Evolutionary conservation across 2,113 vertebrate species (phyloP).

Genomic region (Syrmaticus mikado): DNA sequence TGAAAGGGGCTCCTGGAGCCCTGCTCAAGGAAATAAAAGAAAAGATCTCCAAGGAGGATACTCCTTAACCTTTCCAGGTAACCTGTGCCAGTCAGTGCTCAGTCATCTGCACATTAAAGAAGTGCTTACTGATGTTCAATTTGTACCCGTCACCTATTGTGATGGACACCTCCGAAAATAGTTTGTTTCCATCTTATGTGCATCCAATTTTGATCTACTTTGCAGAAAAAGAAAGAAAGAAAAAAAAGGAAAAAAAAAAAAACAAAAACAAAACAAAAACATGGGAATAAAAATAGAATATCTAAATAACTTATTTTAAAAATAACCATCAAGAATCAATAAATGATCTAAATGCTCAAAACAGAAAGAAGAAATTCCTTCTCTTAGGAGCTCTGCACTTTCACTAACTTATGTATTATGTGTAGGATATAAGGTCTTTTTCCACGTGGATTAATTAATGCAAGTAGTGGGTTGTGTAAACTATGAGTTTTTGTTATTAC

Average conservation of each 20-base stretch:
- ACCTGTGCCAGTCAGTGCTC: background rate
- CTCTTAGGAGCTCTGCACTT: background rate
- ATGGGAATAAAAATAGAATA: background rate
- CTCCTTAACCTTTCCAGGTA: background rate
- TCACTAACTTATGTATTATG: conserved; percentile 51
- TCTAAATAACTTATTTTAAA: background rate
- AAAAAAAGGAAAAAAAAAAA: background rate
- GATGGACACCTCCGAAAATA: background rate
- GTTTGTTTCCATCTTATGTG: background rate
- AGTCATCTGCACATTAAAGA: background rate
- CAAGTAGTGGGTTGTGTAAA: conserved; percentile 34
- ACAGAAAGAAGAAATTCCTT: background rate
- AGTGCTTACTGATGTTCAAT: background rate
- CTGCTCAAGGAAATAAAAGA: background rate
- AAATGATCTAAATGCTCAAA: conserved; percentile 25
- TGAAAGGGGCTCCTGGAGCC: background rate
- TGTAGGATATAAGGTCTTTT: background rate
- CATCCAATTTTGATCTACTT: background rate
- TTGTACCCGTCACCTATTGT: background rate
- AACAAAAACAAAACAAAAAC: background rate
- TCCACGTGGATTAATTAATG: conserved; percentile 58
- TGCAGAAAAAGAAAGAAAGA: background rate
- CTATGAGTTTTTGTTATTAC: background rate
- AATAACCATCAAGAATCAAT: background rate
- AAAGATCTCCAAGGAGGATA: background rate